phyloP scores from a whole-genome alignment of 2,113 vertebrate genomes.

The Rhineura floridana region DNA sequence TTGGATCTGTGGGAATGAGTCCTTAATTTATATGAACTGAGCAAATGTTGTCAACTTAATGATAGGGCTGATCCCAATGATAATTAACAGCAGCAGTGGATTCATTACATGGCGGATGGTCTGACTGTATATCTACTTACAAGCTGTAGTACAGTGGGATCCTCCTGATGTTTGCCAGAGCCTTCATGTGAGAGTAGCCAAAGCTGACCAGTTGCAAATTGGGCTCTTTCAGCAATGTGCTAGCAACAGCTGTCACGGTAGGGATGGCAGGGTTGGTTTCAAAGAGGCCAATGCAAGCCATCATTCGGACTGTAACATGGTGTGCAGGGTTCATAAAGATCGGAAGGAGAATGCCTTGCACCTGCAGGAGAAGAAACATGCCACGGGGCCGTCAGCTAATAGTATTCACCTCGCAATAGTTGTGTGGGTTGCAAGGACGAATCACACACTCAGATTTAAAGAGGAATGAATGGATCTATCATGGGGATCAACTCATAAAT shows the following conservation, averaged over 20 bases:
- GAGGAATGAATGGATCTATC: not conserved
- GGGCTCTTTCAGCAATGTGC: slow-evolving; percentile 74
- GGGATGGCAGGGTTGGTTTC: slow-evolving; percentile 79
- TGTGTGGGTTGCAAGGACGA: not conserved
- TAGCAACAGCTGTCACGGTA: slow-evolving; percentile 76
- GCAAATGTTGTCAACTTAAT: not conserved
- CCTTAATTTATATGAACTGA: too few species aligned
- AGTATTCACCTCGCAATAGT: not conserved
- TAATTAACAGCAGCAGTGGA: not conserved
- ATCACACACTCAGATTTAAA: not conserved
- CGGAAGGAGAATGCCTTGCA: slow-evolving; percentile 80
- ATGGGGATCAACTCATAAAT: not conserved
- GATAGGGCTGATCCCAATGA: not conserved
- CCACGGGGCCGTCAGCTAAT: not conserved
- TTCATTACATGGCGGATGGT: not conserved
- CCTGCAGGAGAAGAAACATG: slow-evolving; percentile 65
- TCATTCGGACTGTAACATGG: slow-evolving; percentile 79
- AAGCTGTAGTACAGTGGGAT: slow-evolving; percentile 66
- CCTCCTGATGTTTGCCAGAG: slow-evolving; percentile 75
- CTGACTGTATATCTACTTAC: slow-evolving; percentile 71
- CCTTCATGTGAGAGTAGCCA: slow-evolving; percentile 83
- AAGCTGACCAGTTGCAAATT: slow-evolving; percentile 84
- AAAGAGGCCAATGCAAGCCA: slow-evolving; percentile 82
- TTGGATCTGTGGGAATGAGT: not conserved
- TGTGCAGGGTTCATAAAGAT: slow-evolving; percentile 78